Conservation (phyloP, 92 coral and sea anemone genomes). For the Umimayanthus kanabou region DNA sequence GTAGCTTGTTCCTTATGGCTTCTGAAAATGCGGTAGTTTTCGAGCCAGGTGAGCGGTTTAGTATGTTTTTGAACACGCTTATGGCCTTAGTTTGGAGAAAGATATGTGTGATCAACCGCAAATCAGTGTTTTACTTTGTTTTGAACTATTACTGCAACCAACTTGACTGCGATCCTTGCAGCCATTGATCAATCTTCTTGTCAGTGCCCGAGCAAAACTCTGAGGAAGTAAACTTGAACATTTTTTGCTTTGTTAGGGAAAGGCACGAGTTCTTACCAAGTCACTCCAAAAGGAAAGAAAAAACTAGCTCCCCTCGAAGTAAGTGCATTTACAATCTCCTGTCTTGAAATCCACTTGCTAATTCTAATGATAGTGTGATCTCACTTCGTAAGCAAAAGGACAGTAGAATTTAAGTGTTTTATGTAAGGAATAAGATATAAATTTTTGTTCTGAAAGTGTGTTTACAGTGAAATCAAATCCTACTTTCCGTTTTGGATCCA, state of each 20-base stretch:
- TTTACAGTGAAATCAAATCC: not conserved
- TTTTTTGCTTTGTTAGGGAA: conserved; percentile 57
- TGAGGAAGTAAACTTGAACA: not conserved
- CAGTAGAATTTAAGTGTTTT: not conserved
- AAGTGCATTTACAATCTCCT: conserved; percentile 34
- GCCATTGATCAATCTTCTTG: not conserved
- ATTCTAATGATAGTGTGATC: not conserved
- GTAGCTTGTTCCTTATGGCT: conserved; percentile 37
- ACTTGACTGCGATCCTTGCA: not conserved
- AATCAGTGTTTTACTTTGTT: conserved; percentile 1
- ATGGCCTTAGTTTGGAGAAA: not conserved
- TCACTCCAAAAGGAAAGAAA: conserved; percentile 71
- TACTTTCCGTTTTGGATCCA: not conserved
- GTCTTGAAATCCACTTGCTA: conserved; percentile 13
- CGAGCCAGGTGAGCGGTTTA: conserved; percentile 27
- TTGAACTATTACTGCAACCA: not conserved
- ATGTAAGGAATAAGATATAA: not conserved
- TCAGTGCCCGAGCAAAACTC: not conserved
- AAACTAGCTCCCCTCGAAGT: conserved; percentile 95
- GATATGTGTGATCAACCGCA: not conserved
- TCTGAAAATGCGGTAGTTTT: conserved; percentile 30
- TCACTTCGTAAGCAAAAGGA: conserved; percentile 20
- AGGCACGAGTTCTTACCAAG: conserved; percentile 92
- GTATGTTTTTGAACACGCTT: not conserved
- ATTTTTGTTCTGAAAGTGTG: not conserved